Evolutionary conservation across 1,140 invertebrate genomes (phyloP).

Genomic region (Zaprionus lachaisei): DNA sequence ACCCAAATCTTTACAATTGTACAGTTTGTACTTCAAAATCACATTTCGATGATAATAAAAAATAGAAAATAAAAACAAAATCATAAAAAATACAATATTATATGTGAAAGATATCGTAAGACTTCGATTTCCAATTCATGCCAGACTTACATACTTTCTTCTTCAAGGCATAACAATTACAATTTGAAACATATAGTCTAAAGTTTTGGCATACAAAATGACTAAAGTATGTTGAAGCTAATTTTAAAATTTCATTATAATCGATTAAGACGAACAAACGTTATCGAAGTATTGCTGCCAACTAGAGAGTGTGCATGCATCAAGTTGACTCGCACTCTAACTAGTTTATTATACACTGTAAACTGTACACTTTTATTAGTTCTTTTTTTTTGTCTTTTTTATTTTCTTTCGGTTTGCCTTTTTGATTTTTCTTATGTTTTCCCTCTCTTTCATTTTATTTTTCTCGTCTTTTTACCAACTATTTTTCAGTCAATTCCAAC

Average conservation of each 20-base stretch:
- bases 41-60: too few relatives aligned
- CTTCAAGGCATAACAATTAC: background rate
- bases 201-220: background rate
- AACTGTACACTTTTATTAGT: constrained; percentile 10
- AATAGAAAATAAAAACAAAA: background rate
- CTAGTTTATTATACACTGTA: constrained; percentile 23
- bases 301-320: background rate
- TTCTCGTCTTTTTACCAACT: constrained; percentile 57
- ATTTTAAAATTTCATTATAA: background rate
- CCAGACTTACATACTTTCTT: too few relatives aligned
- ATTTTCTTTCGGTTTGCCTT: constrained; percentile 1
- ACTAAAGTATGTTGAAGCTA: background rate
- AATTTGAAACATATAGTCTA: background rate
- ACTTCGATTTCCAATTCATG: background rate
- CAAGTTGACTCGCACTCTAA: background rate
- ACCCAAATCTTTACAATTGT: too few relatives aligned
- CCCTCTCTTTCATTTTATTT: background rate
- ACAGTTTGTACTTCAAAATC: too few relatives aligned
- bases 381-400: background rate
- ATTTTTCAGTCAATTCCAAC: constrained; percentile 80
- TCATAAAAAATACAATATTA: background rate
- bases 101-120: too few relatives aligned
- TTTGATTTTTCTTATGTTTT: constrained; percentile 14
- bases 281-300: background rate
- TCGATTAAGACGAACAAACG: background rate